A percentile compares a stretch with the other conserved stretches of the same genome.
phyloP scores from a whole-genome alignment of 2,888 invertebrate species.

The Eristalis arbustorum region DNA sequence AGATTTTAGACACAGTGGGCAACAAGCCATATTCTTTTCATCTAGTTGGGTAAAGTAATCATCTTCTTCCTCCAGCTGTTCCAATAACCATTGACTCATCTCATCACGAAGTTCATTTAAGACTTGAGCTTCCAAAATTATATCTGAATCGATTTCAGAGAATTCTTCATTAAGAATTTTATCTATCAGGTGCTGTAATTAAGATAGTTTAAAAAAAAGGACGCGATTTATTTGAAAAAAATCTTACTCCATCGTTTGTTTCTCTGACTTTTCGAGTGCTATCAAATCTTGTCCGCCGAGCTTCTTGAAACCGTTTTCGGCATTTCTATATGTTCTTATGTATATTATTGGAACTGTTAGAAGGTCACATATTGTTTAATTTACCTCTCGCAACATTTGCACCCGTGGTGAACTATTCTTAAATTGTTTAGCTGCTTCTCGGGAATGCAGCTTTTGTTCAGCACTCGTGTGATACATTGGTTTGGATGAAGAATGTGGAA shows the following conservation, averaged over 20 bases:
- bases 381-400: conserved; percentile 76
- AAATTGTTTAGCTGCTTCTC: conserved; percentile 74
- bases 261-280: conserved; percentile 64
- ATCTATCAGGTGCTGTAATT: conserved; percentile 61
- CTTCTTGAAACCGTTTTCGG: conserved; percentile 75
- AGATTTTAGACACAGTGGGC: conserved; percentile 82
- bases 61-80: conserved; percentile 75
- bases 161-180: conserved; percentile 76
- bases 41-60: conserved; percentile 74
- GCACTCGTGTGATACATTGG: conserved; percentile 75
- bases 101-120: conserved; percentile 76
- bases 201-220: neutral
- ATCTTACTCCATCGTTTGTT: conserved; percentile 54
- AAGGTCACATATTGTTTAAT: neutral
- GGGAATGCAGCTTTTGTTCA: conserved; percentile 76
- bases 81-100: conserved; percentile 76
- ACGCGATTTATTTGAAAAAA: neutral
- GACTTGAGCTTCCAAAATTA: conserved; percentile 76
- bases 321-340: conserved; percentile 76
- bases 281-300: conserved; percentile 73
- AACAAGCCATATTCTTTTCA: conserved; percentile 80
- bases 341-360: neutral
- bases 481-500: conserved; percentile 61
- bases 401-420: conserved; percentile 76
- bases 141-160: conserved; percentile 75